Percentiles rank a stretch among this genome's conserved stretches.
Conservation (phyloP, 35 echinoderm and acorn worm species). For the Strongylocentrotus purpuratus region DNA sequence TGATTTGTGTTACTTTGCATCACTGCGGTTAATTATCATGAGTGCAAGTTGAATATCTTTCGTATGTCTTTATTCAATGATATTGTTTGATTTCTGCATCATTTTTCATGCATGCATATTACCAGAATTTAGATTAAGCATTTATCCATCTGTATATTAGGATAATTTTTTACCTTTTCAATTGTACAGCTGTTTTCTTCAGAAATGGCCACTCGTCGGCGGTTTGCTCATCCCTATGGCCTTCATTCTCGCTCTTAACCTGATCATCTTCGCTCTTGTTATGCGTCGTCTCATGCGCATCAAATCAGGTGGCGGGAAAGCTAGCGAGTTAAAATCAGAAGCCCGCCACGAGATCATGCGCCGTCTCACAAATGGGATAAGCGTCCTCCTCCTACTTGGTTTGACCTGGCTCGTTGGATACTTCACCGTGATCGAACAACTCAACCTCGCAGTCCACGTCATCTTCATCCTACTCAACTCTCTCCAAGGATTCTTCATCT, state of each 20-base stretch:
- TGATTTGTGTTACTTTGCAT: no score
- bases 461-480: conserved; percentile 67
- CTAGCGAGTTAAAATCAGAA: not conserved
- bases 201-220: not conserved
- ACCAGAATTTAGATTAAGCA: no score
- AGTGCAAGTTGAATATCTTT: no score
- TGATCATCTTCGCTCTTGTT: not conserved
- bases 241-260: not conserved
- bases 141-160: no score
- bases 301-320: not conserved
- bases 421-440: conserved; percentile 36
- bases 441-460: conserved; percentile 43
- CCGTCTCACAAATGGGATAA: not conserved
- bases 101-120: no score
- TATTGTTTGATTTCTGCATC: no score
- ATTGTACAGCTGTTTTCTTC: not conserved
- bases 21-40: no score
- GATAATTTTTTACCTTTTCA: not conserved
- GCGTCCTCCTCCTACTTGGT: conserved; percentile 7
- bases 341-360: not conserved
- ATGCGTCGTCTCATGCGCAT: not conserved
- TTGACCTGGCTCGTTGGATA: conserved; percentile 67
- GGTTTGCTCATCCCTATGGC: conserved; percentile 16
- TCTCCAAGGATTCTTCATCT: conserved; percentile 77
- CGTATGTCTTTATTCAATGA: no score